phyloP scores from a whole-genome alignment of 2,113 vertebrate species.

The Neolamprologus toae region DNA sequence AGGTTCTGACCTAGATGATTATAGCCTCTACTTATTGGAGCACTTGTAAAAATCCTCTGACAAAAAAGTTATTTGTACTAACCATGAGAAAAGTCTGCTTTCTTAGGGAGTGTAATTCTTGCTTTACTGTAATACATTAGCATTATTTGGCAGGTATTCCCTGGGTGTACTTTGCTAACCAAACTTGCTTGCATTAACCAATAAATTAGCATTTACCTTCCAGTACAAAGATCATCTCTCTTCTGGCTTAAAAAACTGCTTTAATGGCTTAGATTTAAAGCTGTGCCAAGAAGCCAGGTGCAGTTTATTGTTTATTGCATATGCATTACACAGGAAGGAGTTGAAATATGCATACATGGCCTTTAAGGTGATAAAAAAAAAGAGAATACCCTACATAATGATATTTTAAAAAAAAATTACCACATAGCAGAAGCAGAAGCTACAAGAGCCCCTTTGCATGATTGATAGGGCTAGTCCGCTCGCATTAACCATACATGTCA shows the following conservation, averaged over 20 bases:
- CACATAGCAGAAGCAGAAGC: neutral
- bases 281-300: neutral
- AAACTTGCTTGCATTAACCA: neutral
- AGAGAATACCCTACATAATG: neutral
- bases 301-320: neutral
- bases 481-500: slow-evolving; percentile 24
- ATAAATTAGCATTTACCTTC: neutral
- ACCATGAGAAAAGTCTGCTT: neutral
- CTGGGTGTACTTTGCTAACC: neutral
- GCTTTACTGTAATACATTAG: neutral
- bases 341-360: neutral
- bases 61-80: neutral
- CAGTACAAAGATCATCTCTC: neutral
- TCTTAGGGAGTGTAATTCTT: neutral
- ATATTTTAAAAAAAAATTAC: neutral
- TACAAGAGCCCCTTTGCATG: slow-evolving; percentile 2
- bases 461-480: slow-evolving; percentile 20
- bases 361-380: neutral
- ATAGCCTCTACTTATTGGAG: neutral
- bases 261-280: neutral
- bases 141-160: neutral
- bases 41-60: neutral
- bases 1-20: neutral
- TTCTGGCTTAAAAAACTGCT: neutral
- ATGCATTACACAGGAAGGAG: neutral